Base-by-base conservation (phyloP, 2,888 invertebrate genomes). In the Conops quadrifasciatus region DNA sequence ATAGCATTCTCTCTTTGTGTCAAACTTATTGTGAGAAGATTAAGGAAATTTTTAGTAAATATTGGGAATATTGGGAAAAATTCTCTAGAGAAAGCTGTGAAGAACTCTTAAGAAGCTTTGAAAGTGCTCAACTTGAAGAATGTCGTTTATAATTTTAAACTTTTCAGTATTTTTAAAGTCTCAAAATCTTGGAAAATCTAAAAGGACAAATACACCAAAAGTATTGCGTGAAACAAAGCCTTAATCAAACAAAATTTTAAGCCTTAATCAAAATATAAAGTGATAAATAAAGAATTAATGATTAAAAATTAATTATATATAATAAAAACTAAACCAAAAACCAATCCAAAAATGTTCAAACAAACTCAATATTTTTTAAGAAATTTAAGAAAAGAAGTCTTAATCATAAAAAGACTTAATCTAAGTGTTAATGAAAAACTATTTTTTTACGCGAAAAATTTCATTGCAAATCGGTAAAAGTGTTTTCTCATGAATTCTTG, bases 291-390 rank as follows among this genome's bases (percentile, higher is more conserved):
- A 51, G 11, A 11, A 51, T 19, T 51, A 51, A 51, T 51, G 11
- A 51, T 51, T 16, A 19, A 16, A 51, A 19, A 19, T 51, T 62
- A 26, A 62, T 62, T 15, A 64, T 64, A 45, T 24, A 45, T 63
- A 62, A 2, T 66, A 49, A 36, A 36, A 60, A 67, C 72, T 70
- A 80, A 75, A 74, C 73, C 75, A 71, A 74, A 77, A 71, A 75
- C 72, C 70, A 72, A 24, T 73, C 67, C 69, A 73, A 73, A 71
- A 70, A 58, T 21, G 49, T 56, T 70, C n/a, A 70, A 64, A 74
- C 36, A 36, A 43, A 72, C 67, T 45, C 21, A 36, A 56, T 49
- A 69, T 60, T 47, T 59, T n/a, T 30, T 59, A 68, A 74, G 74
- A 21, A 72, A 69, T 43, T 73, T 74, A 76, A 78, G 75, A 71